Evolutionary conservation across 2,888 invertebrate genomes (phyloP), one percentile per base, ranked within the genome.

Genomic region (Drosophila atripex): DNA sequence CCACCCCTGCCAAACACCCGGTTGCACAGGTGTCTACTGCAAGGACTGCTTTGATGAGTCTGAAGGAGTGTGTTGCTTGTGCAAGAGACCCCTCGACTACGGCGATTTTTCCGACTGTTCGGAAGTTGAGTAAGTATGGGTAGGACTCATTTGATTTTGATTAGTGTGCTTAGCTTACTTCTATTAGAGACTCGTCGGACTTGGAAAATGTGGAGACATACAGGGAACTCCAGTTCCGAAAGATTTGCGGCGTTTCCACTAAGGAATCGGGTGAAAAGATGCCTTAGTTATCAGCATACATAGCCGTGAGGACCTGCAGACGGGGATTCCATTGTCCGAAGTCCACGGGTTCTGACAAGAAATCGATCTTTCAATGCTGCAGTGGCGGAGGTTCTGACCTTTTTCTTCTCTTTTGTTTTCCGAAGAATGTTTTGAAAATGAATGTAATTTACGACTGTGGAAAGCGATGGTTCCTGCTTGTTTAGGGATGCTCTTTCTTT

Each of bases 71-170:
- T 97, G 97, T 80, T 95, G 96, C 0, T 93, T 96, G 38, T 97
- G 97, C 83, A 91, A 94, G 76, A 93, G 94, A 3, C 96, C 97
- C 0, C 92, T 94, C 3, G 95, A 96, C 46, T 97, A 96, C 88
- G 96, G 95, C 0, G 96, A 97, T 88, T 75, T 94, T 0, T 95
- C 96, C 50, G 97, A 97, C 85, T 90, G 95, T 39, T 96, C 96
- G 74, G 94, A 96, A 83, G 96, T 96, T 91, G 93, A 93, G 96
- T 96, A 90, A 92, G 92, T 38, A 21, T 41, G n/a, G n/a, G 0
- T 35, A 2, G n/a, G 7, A n/a, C 6, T n/a, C 21, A 23, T 35
- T 7, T n/a, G 28, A 35, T 35, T 32, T 32, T 35, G 35, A 16
- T 18, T 7, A 25, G 18, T 14, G 46, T 23, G 46, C 5, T 47